These are phyloP conservation scores for Siphlonurus alternatus DNA, from an alignment of 2,888 invertebrate genomes.

Conservation along the genomic window DNA sequence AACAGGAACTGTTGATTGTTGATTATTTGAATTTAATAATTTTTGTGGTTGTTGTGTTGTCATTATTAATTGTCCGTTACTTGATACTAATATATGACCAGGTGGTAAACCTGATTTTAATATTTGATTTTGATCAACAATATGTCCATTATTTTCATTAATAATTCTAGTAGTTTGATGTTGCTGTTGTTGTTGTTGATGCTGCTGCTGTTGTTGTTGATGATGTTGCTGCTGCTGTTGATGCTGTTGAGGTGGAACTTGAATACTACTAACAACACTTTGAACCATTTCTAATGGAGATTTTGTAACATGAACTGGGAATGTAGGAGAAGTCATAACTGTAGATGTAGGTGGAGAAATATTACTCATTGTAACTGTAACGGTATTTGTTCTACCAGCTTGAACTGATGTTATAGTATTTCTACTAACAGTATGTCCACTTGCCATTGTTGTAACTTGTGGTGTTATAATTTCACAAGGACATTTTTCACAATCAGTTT, in stretches of 20 bases:
- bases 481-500: no score
- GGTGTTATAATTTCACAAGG: no score
- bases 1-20: not conserved
- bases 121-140: not conserved
- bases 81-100: constrained; percentile 58
- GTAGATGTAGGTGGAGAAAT: constrained; percentile 29
- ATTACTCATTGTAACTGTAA: constrained; percentile 55
- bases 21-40: constrained; percentile 1
- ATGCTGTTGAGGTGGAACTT: constrained; percentile 29
- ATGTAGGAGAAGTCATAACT: constrained; percentile 3
- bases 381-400: constrained; percentile 57
- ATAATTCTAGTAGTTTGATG: not conserved
- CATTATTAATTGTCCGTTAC: constrained; percentile 55
- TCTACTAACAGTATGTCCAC: constrained; percentile 57
- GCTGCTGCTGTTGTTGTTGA: no score
- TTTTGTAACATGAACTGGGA: constrained; percentile 25
- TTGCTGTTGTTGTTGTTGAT: constrained; percentile 6
- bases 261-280: constrained; percentile 52
- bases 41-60: not conserved
- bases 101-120: constrained; percentile 31
- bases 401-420: constrained; percentile 68
- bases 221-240: constrained; percentile 7
- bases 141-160: not conserved
- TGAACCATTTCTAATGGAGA: constrained; percentile 64
- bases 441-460: constrained; percentile 44